Conservation (phyloP, 2,888 invertebrate genomes). For the Polyommatus iphigenia region DNA sequence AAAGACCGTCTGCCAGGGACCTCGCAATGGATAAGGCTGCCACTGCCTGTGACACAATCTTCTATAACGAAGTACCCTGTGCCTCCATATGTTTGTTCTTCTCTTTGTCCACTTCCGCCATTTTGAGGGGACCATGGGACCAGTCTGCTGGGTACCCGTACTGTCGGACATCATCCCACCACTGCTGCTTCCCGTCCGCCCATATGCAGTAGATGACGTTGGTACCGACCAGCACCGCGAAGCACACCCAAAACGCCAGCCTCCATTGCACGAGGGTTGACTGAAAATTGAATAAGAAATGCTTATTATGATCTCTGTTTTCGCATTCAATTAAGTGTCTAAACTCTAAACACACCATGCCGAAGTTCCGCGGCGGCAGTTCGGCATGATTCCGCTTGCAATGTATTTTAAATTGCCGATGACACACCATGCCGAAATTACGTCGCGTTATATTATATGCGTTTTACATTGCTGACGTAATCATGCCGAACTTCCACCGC, state of each 20-base stretch:
- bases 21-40: too few species aligned
- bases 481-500: too few species aligned
- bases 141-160: conserved; percentile 69
- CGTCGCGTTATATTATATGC: too few species aligned
- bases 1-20: too few species aligned
- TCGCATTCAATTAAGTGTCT: too few species aligned
- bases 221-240: conserved; percentile 82
- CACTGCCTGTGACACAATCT: background rate
- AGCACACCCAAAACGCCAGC: conserved; percentile 86
- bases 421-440: too few species aligned
- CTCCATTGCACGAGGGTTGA: conserved; percentile 84
- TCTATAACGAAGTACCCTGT: conserved; percentile 44
- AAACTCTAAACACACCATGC: too few species aligned
- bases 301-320: conserved; percentile 1
- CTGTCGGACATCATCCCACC: conserved; percentile 85
- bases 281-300: conserved; percentile 77
- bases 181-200: conserved; percentile 86
- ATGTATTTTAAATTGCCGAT: too few species aligned
- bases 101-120: conserved; percentile 59
- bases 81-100: conserved; percentile 64
- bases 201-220: conserved; percentile 83
- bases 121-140: conserved; percentile 66
- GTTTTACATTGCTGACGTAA: too few species aligned
- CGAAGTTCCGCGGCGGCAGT: too few species aligned
- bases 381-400: too few species aligned